phyloP scores from a whole-genome alignment of 2,797 vertebrate species.

The Lindbergichthys nudifrons region DNA sequence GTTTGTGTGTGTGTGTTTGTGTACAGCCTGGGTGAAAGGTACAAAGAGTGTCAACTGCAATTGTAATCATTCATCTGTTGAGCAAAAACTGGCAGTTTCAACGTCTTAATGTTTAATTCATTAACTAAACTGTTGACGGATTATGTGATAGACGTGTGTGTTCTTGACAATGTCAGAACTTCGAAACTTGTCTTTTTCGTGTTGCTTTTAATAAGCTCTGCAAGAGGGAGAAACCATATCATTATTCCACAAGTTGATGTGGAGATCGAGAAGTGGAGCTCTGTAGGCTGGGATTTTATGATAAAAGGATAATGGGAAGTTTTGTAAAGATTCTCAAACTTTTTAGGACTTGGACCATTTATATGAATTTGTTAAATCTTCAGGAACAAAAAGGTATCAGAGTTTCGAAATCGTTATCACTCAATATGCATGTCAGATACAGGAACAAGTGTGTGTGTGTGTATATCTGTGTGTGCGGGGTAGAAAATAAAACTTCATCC shows the following conservation, averaged over 20 bases:
- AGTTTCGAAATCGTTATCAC: conserved; percentile 30
- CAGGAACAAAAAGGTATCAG: conserved; percentile 31
- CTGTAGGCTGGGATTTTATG: conserved; percentile 29
- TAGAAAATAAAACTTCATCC: too few relatives aligned
- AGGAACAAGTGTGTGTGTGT: conserved; percentile 4
- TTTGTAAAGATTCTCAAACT: conserved; percentile 34
- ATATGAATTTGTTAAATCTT: conserved; percentile 18
- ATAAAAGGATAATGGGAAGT: conserved; percentile 30
- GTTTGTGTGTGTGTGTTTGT: conserved; percentile 35
- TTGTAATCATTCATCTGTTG: conserved; percentile 46
- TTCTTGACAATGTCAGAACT: conserved; percentile 38
- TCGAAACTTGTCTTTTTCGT: conserved; percentile 10
- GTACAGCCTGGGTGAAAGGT: conserved; percentile 43
- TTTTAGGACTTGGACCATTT: conserved; percentile 17
- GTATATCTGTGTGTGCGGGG: neutral
- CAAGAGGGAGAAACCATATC: conserved; percentile 23
- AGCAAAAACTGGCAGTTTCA: conserved; percentile 43
- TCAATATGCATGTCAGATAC: conserved; percentile 18
- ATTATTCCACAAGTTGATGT: conserved; percentile 50
- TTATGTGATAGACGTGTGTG: conserved; percentile 34
- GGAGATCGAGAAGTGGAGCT: conserved; percentile 27
- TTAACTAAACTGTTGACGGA: conserved; percentile 46
- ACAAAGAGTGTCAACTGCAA: conserved; percentile 48
- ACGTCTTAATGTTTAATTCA: conserved; percentile 71
- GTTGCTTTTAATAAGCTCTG: conserved; percentile 36